phyloP scores from a whole-genome alignment of 2,888 invertebrate genomes.

The Drosophila anomalipes region DNA sequence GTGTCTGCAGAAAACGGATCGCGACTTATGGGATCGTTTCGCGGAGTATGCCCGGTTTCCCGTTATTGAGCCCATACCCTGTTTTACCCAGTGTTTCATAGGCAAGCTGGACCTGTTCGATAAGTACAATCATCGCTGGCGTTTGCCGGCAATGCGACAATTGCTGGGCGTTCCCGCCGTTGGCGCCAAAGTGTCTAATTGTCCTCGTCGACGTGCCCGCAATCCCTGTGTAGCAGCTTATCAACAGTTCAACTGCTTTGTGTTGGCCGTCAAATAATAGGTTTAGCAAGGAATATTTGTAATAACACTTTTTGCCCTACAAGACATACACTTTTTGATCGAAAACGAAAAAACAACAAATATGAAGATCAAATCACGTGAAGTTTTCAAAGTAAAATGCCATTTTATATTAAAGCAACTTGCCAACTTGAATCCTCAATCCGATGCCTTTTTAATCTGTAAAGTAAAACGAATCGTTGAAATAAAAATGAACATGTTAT shows the following conservation, averaged over 20 bases:
- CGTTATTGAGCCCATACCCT: constrained; percentile 78
- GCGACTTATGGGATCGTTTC: constrained; percentile 70
- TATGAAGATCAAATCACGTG: background rate
- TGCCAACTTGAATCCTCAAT: background rate
- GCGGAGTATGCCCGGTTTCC: constrained; percentile 65
- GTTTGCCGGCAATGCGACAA: constrained; percentile 59
- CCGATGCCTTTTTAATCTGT: background rate
- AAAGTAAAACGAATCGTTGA: background rate
- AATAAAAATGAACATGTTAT: background rate
- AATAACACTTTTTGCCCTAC: background rate
- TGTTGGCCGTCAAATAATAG: constrained; percentile 48
- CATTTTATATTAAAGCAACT: background rate
- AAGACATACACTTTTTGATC: background rate
- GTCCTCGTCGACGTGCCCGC: constrained; percentile 48
- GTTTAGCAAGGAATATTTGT: background rate
- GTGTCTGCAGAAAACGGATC: constrained; percentile 70
- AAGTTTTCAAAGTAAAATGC: background rate
- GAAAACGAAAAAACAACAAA: background rate
- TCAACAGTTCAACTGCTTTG: constrained; percentile 76
- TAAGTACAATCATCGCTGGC: constrained; percentile 71
- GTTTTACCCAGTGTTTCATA: constrained; percentile 78
- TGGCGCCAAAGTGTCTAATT: constrained; percentile 43
- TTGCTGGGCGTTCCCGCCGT: constrained; percentile 65
- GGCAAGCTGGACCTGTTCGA: constrained; percentile 72
- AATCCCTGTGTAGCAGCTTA: constrained; percentile 64